Conservation (phyloP, 1,140 invertebrate genomes). For the Megalonaias nervosa region DNA sequence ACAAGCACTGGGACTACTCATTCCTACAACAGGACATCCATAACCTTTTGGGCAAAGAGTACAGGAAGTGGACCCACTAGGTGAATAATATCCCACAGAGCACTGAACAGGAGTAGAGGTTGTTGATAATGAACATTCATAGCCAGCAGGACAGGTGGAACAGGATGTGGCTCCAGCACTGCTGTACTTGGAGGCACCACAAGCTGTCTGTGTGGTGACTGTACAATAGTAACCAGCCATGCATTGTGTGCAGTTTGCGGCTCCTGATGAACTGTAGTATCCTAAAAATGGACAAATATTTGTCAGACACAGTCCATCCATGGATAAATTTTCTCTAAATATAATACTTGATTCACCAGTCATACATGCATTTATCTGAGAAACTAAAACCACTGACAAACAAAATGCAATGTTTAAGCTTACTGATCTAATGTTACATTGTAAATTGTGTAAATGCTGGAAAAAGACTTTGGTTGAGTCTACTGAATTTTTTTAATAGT, state of each 20-base stretch:
- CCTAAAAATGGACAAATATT: conserved; percentile 39
- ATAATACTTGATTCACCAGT: background rate
- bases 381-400: background rate
- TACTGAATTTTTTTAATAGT: too few species aligned
- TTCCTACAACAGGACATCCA: conserved; percentile 49
- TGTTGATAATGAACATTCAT: conserved; percentile 40
- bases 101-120: conserved; percentile 48
- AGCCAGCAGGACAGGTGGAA: conserved; percentile 55
- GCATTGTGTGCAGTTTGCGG: conserved; percentile 52
- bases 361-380: background rate
- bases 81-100: conserved; percentile 50
- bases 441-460: background rate
- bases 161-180: conserved; percentile 46
- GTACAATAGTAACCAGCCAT: conserved; percentile 58
- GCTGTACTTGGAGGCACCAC: conserved; percentile 56
- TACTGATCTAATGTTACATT: background rate
- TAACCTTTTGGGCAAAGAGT: conserved; percentile 51
- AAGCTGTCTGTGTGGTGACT: conserved; percentile 46
- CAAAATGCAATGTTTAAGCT: background rate
- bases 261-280: conserved; percentile 38
- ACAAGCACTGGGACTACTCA: conserved; percentile 48
- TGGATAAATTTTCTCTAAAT: background rate
- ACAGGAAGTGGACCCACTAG: conserved; percentile 44
- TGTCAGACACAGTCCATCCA: background rate
- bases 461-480: too few species aligned